Conservation (phyloP, 2,888 invertebrate species). For the Acrobasis repandana region DNA sequence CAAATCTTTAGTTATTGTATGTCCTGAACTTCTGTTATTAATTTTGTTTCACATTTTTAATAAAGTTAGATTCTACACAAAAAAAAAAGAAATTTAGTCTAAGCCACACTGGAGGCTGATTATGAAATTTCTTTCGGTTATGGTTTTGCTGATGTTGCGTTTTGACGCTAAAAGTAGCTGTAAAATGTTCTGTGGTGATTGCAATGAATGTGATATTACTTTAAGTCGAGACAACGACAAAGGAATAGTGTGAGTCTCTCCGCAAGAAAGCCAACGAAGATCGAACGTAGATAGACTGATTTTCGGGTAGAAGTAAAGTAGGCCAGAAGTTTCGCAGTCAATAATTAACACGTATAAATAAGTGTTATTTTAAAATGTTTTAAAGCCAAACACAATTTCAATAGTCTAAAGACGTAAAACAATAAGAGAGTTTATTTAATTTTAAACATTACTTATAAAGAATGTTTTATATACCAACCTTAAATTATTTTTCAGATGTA, state of each 20-base stretch:
- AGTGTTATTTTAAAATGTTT: slow-evolving; percentile 69
- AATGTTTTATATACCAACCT: slow-evolving; percentile 79
- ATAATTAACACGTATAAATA: slow-evolving; percentile 66
- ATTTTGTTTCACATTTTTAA: neutral
- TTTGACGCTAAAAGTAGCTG: slow-evolving; percentile 41
- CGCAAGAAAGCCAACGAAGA: slow-evolving; percentile 63
- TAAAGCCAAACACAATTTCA: slow-evolving; percentile 76
- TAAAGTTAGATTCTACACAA: neutral
- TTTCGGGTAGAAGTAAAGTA: slow-evolving; percentile 78
- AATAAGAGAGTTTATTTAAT: slow-evolving; percentile 81
- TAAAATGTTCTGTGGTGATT: slow-evolving; percentile 52
- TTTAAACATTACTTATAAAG: slow-evolving; percentile 79
- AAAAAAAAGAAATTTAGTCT: neutral
- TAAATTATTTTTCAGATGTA: slow-evolving; percentile 82
- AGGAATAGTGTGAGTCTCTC: slow-evolving; percentile 50
- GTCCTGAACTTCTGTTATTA: neutral
- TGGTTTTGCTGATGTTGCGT: slow-evolving; percentile 24
- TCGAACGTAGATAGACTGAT: slow-evolving; percentile 78
- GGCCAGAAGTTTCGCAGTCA: slow-evolving; percentile 74
- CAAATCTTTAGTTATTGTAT: too few relatives aligned
- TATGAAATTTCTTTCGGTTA: slow-evolving; percentile 20
- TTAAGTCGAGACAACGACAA: slow-evolving; percentile 61
- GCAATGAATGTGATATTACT: slow-evolving; percentile 79
- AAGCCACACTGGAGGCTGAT: slow-evolving; percentile 19
- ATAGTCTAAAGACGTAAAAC: slow-evolving; percentile 73